Evolutionary conservation across 1,140 invertebrate species (phyloP).

Genomic region (Magallana angulata): DNA sequence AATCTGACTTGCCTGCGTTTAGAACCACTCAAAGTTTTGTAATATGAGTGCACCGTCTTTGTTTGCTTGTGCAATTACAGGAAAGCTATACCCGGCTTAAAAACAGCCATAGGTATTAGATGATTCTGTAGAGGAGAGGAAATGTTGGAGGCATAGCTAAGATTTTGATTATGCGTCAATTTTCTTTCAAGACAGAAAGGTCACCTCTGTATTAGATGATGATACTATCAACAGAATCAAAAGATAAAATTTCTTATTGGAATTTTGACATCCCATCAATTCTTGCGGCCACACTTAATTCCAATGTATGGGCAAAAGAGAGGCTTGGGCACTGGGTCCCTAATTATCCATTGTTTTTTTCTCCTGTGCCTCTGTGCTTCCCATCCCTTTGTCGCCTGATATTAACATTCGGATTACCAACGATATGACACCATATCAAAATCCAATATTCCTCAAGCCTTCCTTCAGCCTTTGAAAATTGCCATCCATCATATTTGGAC

Average conservation of each 20-base stretch:
- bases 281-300: constrained; percentile 8
- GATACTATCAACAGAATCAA: constrained; percentile 33
- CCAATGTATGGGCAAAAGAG: constrained; percentile 18
- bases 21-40: constrained; percentile 35
- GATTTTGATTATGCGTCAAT: constrained; percentile 50
- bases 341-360: constrained; percentile 37
- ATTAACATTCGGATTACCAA: constrained; percentile 48
- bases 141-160: constrained; percentile 36
- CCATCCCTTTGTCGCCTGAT: constrained; percentile 26
- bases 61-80: constrained; percentile 52
- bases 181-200: constrained; percentile 51
- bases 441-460: constrained; percentile 49
- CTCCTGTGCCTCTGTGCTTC: background rate
- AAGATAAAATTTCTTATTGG: constrained; percentile 34
- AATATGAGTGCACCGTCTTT: constrained; percentile 42
- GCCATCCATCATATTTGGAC: constrained; percentile 54
- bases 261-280: constrained; percentile 36
- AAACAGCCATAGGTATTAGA: constrained; percentile 14
- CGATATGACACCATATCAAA: constrained; percentile 54
- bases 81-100: constrained; percentile 41
- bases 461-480: constrained; percentile 51
- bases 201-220: constrained; percentile 33
- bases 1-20: constrained; percentile 30
- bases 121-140: constrained; percentile 2
- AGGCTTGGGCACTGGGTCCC: background rate